Conservation (phyloP, 2,113 vertebrate genomes). For the Gadus macrocephalus region DNA sequence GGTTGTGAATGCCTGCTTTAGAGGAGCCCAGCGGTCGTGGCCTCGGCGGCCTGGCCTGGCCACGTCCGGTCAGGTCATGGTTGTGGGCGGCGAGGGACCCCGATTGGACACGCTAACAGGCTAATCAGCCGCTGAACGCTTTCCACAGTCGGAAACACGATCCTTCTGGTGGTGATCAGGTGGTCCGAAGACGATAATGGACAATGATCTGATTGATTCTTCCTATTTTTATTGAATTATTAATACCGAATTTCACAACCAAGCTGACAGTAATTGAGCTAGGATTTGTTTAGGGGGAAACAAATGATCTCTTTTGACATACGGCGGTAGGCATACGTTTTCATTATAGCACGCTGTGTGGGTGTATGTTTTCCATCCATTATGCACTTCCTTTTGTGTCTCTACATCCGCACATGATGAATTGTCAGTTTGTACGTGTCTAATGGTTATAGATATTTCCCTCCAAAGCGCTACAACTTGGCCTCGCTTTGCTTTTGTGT, state of each 20-base stretch:
- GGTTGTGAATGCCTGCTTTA: no score
- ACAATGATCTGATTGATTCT: conserved; percentile 62
- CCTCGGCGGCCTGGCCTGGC: no score
- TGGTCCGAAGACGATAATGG: conserved; percentile 55
- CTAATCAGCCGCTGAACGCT: no score
- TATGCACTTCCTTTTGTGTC: no score
- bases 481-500: no score
- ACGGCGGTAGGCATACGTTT: conserved; percentile 27
- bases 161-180: conserved; percentile 50
- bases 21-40: no score
- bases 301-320: conserved; percentile 57
- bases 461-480: conserved; percentile 2
- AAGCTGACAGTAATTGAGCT: conserved; percentile 60
- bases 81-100: no score
- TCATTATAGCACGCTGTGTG: conserved; percentile 12
- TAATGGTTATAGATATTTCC: background rate
- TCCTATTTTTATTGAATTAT: conserved; percentile 60
- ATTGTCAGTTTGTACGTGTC: no score
- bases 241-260: conserved; percentile 55
- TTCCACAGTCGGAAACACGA: background rate
- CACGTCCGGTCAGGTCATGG: no score
- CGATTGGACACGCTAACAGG: no score
- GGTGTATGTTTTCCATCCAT: no score
- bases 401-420: no score
- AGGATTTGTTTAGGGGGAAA: conserved; percentile 66